Evolutionary conservation across 2,113 vertebrate species (phyloP).

Genomic region (Pelmatolapia mariae): DNA sequence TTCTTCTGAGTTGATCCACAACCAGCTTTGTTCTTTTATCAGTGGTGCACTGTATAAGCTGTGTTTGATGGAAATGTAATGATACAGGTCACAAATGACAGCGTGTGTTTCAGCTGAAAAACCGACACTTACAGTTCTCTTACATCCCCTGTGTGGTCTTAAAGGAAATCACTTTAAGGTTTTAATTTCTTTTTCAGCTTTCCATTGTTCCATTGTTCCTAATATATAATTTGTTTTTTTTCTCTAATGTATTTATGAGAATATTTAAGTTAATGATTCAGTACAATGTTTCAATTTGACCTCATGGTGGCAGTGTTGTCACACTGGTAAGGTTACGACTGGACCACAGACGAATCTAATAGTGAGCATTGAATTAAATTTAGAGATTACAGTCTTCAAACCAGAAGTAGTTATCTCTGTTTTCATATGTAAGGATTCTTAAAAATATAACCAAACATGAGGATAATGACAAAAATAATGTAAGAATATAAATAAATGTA

Average conservation of each 20-base stretch:
- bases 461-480: neutral
- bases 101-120: rapidly evolving
- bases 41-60: rapidly evolving
- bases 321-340: neutral
- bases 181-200: neutral
- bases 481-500: neutral
- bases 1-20: rapidly evolving
- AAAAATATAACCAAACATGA: neutral
- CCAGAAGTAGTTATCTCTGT: neutral
- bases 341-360: rapidly evolving
- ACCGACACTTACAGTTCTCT: neutral
- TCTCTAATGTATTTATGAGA: neutral
- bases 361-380: neutral
- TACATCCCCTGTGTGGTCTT: neutral
- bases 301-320: neutral
- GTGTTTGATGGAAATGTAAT: neutral
- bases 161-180: rapidly evolving
- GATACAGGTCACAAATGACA: neutral
- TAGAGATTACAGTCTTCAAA: neutral
- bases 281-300: rapidly evolving
- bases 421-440: neutral
- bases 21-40: neutral
- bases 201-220: neutral
- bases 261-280: rapidly evolving
- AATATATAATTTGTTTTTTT: rapidly evolving